A percentile compares a stretch with the other conserved stretches of the same genome.
phyloP scores from a whole-genome alignment of 2,797 vertebrate species.

The Margarornis squamiger region DNA sequence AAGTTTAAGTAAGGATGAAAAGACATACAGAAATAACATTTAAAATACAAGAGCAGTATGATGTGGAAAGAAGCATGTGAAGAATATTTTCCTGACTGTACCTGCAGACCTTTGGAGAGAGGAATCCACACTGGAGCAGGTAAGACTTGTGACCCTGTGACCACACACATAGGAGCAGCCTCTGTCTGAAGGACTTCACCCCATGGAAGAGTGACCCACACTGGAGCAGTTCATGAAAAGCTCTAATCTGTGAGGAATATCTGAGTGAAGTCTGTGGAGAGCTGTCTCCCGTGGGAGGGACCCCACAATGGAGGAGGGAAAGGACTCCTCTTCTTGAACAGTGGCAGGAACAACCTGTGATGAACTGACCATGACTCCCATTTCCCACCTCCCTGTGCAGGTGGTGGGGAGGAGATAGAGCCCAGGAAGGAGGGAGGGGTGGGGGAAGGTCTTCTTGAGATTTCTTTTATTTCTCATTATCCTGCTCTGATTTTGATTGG shows the following conservation, averaged over 20 bases:
- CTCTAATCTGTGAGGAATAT: background rate
- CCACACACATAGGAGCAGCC: background rate
- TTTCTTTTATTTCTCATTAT: background rate
- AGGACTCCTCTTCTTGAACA: background rate
- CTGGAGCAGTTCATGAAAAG: background rate
- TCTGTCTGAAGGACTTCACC: background rate
- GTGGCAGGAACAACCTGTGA: accelerated
- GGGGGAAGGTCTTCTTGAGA: accelerated
- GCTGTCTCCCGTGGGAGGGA: background rate
- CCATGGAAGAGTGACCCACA: background rate
- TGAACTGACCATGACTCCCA: background rate
- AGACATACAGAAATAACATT: background rate
- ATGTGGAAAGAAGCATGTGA: background rate
- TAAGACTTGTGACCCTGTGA: background rate
- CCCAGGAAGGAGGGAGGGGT: accelerated
- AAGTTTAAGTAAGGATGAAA: slow-evolving; percentile 18
- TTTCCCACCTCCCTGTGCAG: background rate
- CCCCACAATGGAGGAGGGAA: background rate
- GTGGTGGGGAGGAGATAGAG: background rate
- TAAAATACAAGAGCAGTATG: background rate
- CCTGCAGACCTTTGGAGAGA: background rate
- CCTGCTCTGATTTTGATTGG: background rate
- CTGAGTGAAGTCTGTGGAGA: background rate
- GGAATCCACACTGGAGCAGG: background rate
- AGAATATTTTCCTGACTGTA: background rate